Evolutionary conservation across 2,888 invertebrate species (phyloP), one percentile per base, ranked within the genome.

Genomic region (Penaeus monodon): DNA sequence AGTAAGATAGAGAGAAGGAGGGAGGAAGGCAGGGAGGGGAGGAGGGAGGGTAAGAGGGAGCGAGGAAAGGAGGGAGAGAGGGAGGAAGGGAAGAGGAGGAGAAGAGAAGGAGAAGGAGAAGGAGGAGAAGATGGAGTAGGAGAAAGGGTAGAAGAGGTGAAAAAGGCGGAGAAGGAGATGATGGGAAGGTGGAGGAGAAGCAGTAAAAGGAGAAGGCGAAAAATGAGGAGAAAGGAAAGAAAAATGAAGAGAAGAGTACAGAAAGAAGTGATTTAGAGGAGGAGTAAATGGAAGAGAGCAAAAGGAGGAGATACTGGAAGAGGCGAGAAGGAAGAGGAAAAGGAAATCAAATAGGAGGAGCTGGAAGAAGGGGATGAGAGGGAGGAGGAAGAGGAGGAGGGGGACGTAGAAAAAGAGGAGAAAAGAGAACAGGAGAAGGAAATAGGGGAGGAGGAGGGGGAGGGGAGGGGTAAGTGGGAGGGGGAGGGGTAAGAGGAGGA

Each of bases 11-110:
- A 33, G 20, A 1, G n/a, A 3, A 6, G 24, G 6, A 14, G 33
- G 4, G 22, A 2, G 4, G 1, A 1, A 33, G 0, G 10, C 1
- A 14, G 33, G 20, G 17, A 17, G 0, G 14, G 17, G 24, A 0
- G 6, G 14, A 14, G 22, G 24, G 1, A 6, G n/a, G 6, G 20
- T 20, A 20, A n/a, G n/a, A 17, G 17, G 20, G 33, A n/a, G n/a
- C 0, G 29, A 29, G 29, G 68, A 24, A 29, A 3, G 3, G 14
- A 3, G 17, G 17, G 22, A 68, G 68, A 3, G 17, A 12, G 12
- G 24, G 22, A 17, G 3, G 3, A 17, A 29, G 14, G 22, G 3
- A 12, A 17, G n/a, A 24, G 24, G 4, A 22, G 24, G n/a, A 6
- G 22, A 33, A 6, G 70, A 68, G 68, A 6, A 33, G 0, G 22